Conservation (phyloP, 2,888 invertebrate genomes). For the Conistra vaccinii region DNA sequence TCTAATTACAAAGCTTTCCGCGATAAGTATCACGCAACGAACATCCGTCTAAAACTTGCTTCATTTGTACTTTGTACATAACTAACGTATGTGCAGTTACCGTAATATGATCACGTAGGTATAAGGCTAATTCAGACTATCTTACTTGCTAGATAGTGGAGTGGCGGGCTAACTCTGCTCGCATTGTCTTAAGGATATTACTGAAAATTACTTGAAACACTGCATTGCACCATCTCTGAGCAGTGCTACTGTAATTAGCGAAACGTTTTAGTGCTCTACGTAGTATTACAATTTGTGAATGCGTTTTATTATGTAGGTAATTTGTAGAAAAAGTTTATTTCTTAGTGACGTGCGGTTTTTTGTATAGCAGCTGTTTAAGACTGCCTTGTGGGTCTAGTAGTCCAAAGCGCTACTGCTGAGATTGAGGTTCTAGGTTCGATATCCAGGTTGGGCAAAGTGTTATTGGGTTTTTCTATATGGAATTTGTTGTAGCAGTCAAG, state of each 20-base stretch:
- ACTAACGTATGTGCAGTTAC: slow-evolving; percentile 52
- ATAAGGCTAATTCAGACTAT: slow-evolving; percentile 54
- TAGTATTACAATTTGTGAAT: slow-evolving; percentile 53
- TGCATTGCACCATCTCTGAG: slow-evolving; percentile 83
- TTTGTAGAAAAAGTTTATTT: too few species aligned
- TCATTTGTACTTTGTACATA: slow-evolving; percentile 51
- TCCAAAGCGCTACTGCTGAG: too few species aligned
- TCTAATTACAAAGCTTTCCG: slow-evolving; percentile 49
- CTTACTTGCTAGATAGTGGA: slow-evolving; percentile 41
- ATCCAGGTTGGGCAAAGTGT: too few species aligned
- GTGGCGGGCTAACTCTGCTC: slow-evolving; percentile 65
- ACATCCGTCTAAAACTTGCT: slow-evolving; percentile 53
- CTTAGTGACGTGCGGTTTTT: not conserved
- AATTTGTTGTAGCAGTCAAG: too few species aligned
- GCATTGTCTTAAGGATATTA: slow-evolving; percentile 81
- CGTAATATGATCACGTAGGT: slow-evolving; percentile 66
- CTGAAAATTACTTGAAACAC: slow-evolving; percentile 81
- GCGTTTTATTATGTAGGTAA: slow-evolving; percentile 31
- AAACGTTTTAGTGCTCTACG: slow-evolving; percentile 74
- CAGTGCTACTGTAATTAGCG: slow-evolving; percentile 81
- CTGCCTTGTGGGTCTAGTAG: too few species aligned
- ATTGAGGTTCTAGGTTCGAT: too few species aligned
- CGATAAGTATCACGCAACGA: slow-evolving; percentile 46
- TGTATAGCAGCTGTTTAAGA: too few species aligned
- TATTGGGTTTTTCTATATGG: too few species aligned